Evolutionary conservation across 1,140 invertebrate genomes (phyloP), one percentile per base, ranked within the genome.

Genomic region (Monomorium pharaonis): DNA sequence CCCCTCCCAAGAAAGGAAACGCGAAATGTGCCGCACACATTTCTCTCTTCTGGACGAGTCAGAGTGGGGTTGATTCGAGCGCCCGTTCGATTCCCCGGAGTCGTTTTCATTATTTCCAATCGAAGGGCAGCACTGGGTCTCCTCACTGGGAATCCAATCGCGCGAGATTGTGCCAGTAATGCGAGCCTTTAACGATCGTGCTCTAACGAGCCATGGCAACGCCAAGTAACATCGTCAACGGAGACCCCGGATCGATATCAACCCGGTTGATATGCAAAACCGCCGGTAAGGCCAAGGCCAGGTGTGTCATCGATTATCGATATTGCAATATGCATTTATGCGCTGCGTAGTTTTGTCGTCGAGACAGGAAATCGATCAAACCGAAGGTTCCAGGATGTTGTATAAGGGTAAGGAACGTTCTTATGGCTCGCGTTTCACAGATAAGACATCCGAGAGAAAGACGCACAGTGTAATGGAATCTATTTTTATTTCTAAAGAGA

Each of bases 81-180:
- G 16, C 69, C 42, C 62, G 37, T 60, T 77, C 80, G 70, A 84
- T 65, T 77, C 70, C 27, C 70, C 16, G 33, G 58, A 85, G 83
- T 56, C 63, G 77, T 87, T 88, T 89, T 85, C 87, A 85, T 89
- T 89, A 89, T 83, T 87, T 77, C 80, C 70, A 67, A 77, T 87
- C 74, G 83, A 87, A 69, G 69, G 87, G 63, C 62, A 44, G 51
- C 14, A 37, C 47, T n/a, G n/a, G 16, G 14, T n/a, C 30, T 37
- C 81, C 27, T 63, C 27, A 33, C 24, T 14, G 74, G 27, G 74
- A 76, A 86, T 85, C 84, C 74, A 87, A 88, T 86, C 86, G 74
- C 76, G 75, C 58, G 44, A 65, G 42, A 86, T 86, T 86, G 65
- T 88, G 63, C 47, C 84, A 33, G 78, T 83, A 74, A 83, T 74